A percentile compares a stretch with the other conserved stretches of the same genome.
Evolutionary conservation across 2,888 invertebrate species (phyloP).

Genomic region (Lamellibrachia satsuma): DNA sequence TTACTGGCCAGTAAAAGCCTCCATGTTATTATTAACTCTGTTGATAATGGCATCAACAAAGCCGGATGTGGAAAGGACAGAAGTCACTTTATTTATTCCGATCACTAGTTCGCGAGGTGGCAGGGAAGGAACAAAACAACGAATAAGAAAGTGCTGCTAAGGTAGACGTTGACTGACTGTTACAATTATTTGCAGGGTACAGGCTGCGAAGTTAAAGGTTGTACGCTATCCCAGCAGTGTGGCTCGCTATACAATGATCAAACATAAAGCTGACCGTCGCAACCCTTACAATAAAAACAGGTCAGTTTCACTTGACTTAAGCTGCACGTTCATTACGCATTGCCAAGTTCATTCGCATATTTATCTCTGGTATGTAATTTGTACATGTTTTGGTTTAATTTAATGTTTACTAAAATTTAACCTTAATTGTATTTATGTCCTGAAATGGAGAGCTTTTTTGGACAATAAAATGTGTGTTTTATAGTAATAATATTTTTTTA

Average conservation of each 20-base stretch:
- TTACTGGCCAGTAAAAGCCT: too few relatives aligned
- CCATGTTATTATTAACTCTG: too few relatives aligned
- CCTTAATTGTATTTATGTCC: neutral
- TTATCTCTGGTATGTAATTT: neutral
- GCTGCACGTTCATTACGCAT: neutral
- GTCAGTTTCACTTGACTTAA: slow-evolving; percentile 19
- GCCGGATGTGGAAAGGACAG: too few relatives aligned
- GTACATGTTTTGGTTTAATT: neutral
- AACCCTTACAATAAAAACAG: slow-evolving; percentile 29
- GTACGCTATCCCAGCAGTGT: slow-evolving; percentile 34
- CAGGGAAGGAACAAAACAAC: too few relatives aligned
- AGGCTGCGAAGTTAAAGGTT: slow-evolving; percentile 29
- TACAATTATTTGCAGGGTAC: slow-evolving; percentile 22
- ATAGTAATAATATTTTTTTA: neutral
- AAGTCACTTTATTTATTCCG: too few relatives aligned
- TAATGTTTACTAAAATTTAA: too few relatives aligned
- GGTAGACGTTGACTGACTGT: neutral
- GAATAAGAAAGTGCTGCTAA: too few relatives aligned
- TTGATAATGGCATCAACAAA: too few relatives aligned
- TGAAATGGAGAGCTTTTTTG: neutral
- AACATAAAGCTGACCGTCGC: slow-evolving; percentile 31
- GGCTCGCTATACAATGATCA: slow-evolving; percentile 34
- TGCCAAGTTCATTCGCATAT: neutral
- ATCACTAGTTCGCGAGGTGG: too few relatives aligned
- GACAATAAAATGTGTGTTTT: neutral